Base-by-base conservation (phyloP, 2,113 vertebrate species). In the Menidia beryllina region DNA sequence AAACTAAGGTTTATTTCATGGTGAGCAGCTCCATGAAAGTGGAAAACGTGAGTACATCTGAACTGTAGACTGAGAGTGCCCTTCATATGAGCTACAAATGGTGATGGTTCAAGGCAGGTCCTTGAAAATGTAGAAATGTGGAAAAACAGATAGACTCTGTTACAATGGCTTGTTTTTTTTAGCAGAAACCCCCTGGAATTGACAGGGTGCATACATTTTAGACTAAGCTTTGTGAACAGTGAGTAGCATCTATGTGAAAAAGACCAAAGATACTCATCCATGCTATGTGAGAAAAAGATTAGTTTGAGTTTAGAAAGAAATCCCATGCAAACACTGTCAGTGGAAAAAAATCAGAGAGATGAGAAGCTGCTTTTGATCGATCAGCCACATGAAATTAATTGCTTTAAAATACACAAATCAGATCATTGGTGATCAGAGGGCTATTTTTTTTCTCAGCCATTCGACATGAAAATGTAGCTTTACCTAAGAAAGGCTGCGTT, bases 91-190 rank as follows among this genome's bases (percentile, higher is more conserved):
- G 74, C 71, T 81, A 24, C 67, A 66, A 50, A 19, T 56, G 65
- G 69, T 74, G 72, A 73, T 41, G 50, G 80, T 83, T 83, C 51
- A 75, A 48, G 36, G 39, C 36, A 78, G 84, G 58, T 36, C 77
- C 65, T 75, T 56, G 17, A 60, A 71, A 73, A 64, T 27, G 60
- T 65, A 36, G 64, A 36, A 72, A 62, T 66, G 67, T 45, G 57
- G 30, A 79, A 78, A 57, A 54, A 38, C 34, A 53, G 39, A 41
- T 14, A 41, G 17, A 1, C 39, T 41, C 2, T 48, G 56, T 63
- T 60, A 24, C 47, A 60, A 41, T 11, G 25, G 10, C 8, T 39
- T 39, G 10, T 9, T 4, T 64, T 69, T 69, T 69, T 30, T 17
- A 60, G 24, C 19, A 59, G 17, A 20, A 1, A 51, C 8, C 30